Base-by-base conservation (phyloP, 2,113 vertebrate species). In the Holacanthus passer region DNA sequence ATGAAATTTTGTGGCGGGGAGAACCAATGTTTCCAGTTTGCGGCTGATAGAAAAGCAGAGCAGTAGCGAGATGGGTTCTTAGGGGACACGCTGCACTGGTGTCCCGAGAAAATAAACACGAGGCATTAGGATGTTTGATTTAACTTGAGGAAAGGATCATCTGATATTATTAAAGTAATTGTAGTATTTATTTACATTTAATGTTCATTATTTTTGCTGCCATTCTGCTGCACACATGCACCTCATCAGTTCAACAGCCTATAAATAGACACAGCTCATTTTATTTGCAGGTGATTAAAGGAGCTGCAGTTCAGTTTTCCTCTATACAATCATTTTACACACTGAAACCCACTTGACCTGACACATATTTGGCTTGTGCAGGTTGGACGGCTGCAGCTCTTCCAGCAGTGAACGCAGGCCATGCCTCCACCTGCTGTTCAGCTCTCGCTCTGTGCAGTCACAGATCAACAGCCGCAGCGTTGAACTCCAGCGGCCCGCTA, bases 21-120 rank as follows among this genome's bases (percentile, higher is more conserved):
- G 73, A 87, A 83, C 79, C 80, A 73, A 60, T 85, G 84, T 92
- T 91, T 93, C 89, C 86, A 91, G 90, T 79, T 91, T 92, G 89
- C 45, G 87, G 91, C 87, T 70, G 74, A 80, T 75, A 75, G 84
- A 47, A 56, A 75, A 87, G 58, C 69, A 41, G 82, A 52, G 87
- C 67, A 43, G 85, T 89, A 90, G 85, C 82, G 43, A 58, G 58
- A 45, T 66, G 1, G 63, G 59, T 60, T 79, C 81, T 84, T 71
- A 14, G 63, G 84, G 72, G 70, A 84, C 82, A 50, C 71, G 77
- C 84, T 89, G 48, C 77, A 32, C 58, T 67, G 79, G 77, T 76
- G 79, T 70, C 77, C 58, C 13, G 16, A 52, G 58, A 87, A 91
- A 92, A 91, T 87, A 91, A 91, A 85, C 78, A 81, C 6, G 11